These are phyloP conservation scores for Lissocephala sabroskyi DNA, from an alignment of 2,888 invertebrate genomes.

Conservation along the genomic window DNA sequence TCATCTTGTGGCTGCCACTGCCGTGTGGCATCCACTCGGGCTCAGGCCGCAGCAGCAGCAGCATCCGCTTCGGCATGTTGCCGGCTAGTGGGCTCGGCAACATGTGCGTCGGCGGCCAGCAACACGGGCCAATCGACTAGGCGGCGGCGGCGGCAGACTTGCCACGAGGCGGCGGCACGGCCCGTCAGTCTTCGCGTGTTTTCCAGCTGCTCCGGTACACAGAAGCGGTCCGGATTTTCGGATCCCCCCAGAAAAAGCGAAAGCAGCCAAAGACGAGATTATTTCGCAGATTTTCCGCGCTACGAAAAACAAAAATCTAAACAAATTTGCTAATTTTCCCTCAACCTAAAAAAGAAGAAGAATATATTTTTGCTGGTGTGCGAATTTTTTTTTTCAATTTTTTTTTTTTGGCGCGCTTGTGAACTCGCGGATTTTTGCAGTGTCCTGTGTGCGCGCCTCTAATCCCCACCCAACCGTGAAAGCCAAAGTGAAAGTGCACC, in stretches of 20 bases:
- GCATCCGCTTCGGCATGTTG: too few relatives aligned
- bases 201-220: slow-evolving; percentile 63
- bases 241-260: too few relatives aligned
- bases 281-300: too few relatives aligned
- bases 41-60: too few relatives aligned
- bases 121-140: not conserved
- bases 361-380: not conserved
- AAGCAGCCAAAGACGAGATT: too few relatives aligned
- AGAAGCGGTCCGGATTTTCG: slow-evolving; percentile 12
- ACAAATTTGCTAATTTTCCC: too few relatives aligned
- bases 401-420: too few relatives aligned
- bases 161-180: slow-evolving; percentile 21
- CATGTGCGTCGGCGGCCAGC: too few relatives aligned
- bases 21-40: too few relatives aligned
- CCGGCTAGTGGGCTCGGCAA: too few relatives aligned
- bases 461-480: not conserved
- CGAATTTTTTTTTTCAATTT: too few relatives aligned
- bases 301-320: too few relatives aligned
- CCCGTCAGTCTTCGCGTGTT: slow-evolving; percentile 70
- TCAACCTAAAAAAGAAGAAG: not conserved
- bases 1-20: not conserved
- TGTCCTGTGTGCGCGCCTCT: not conserved
- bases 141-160: slow-evolving; percentile 1
- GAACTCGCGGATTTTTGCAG: not conserved
- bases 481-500: slow-evolving; percentile 1